Evolutionary conservation across 2,113 vertebrate genomes (phyloP), one percentile per base, ranked within the genome.

Genomic region (Cavia aperea): DNA sequence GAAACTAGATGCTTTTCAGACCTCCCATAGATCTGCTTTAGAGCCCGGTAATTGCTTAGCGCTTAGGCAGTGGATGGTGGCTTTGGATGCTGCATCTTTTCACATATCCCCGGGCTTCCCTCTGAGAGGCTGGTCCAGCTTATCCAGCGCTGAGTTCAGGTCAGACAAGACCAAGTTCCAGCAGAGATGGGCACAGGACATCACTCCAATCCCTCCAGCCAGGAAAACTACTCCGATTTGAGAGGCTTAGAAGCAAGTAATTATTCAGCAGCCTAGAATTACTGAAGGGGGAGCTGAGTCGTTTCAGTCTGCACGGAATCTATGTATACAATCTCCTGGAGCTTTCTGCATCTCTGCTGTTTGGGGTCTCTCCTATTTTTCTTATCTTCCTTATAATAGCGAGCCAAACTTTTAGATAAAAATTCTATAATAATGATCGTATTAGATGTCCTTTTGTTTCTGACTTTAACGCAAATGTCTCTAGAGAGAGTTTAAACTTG

Each of bases 401-500:
- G 15, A 24, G 7, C 78, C 75, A n/a, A 77, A 58, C n/a, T 46
- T 60, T 84, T 54, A 88, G 49, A 56, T 81, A 36, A 56, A 68
- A 75, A 56, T 23, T 66, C 77, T 33, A 0, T 70, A 62, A 68
- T 85, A 60, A 70, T n/a, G 29, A 29, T 77, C 33, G 86, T 81
- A 70, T 78, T 46, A 70, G 75, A 23, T 23, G 24, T 58, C 77
- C 66, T 83, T 88, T 92, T 81, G 8, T 88, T 89, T 93, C 51
- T 88, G 58, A 77, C 58, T 85, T 90, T 90, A 90, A 81, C 84
- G 70, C 49, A 73, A 85, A 75, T 39, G 8, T 62, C 65, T 63
- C 24, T n/a, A 36, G 79, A 79, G 70, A 90, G 49, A 90, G 21
- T 81, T 92, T 86, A 92, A 63, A 86, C 39, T 84, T 89, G 49